phyloP scores from a whole-genome alignment of 2,113 vertebrate species.

The Pontoporia blainvillei region DNA sequence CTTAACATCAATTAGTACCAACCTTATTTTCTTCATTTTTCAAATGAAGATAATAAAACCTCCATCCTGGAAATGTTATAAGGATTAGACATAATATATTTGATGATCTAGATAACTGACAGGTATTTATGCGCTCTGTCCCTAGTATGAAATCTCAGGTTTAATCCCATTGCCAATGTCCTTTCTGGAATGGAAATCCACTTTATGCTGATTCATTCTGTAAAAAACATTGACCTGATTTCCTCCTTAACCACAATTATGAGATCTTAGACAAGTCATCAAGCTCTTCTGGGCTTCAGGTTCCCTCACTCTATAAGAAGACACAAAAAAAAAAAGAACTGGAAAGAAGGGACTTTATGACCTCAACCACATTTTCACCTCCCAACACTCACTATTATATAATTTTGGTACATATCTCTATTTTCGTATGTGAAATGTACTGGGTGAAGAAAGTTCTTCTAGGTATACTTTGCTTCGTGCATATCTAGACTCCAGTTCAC shows the following conservation, averaged over 20 bases:
- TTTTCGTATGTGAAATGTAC: neutral
- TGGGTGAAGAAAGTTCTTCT: neutral
- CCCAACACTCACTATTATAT: neutral
- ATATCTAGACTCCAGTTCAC: neutral
- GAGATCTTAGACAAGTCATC: neutral
- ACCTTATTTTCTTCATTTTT: neutral
- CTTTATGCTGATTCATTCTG: neutral
- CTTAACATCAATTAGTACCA: neutral
- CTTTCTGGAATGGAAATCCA: neutral
- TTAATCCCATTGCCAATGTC: neutral
- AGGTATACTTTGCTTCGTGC: neutral
- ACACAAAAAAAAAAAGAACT: neutral
- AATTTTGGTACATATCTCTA: neutral
- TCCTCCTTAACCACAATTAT: neutral
- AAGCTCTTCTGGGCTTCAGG: neutral
- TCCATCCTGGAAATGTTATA: neutral
- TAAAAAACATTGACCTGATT: neutral
- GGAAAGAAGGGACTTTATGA: neutral
- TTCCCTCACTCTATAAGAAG: neutral
- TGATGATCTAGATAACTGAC: neutral
- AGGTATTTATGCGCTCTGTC: rapidly evolving
- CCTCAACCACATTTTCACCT: neutral
- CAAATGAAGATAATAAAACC: neutral
- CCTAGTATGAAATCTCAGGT: neutral
- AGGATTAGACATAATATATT: neutral